Percentiles rank a stretch among this genome's conserved stretches.
These are phyloP conservation scores for Rhyacophila evoluta DNA, from an alignment of 2,888 invertebrate genomes.

Conservation along the genomic window DNA sequence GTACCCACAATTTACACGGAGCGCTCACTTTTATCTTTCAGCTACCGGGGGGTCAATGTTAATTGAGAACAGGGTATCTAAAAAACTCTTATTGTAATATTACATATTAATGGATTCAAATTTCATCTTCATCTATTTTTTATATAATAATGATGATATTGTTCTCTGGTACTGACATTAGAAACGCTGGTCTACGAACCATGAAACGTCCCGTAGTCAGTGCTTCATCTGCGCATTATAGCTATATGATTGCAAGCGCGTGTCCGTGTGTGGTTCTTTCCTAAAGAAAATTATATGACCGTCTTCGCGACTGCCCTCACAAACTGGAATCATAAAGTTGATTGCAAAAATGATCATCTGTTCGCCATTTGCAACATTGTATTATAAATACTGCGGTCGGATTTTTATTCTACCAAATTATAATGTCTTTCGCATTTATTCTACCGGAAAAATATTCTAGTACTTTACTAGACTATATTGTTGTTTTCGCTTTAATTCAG, in stretches of 20 bases:
- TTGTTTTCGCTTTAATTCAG: too few species aligned
- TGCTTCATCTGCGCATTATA: neutral
- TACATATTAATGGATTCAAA: too few species aligned
- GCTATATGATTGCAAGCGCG: neutral
- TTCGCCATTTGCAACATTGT: conserved; percentile 4
- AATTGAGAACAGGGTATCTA: too few species aligned
- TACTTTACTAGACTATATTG: too few species aligned
- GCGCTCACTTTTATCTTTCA: too few species aligned
- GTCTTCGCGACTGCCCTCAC: neutral
- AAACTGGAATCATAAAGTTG: conserved; percentile 9
- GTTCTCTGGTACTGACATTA: too few species aligned
- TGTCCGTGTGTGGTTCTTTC: neutral
- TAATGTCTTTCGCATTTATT: neutral
- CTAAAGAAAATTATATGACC: neutral
- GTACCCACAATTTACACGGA: too few species aligned
- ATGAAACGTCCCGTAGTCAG: neutral
- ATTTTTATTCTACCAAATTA: conserved; percentile 1
- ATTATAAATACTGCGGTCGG: neutral
- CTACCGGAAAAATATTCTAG: neutral
- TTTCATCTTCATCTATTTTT: too few species aligned
- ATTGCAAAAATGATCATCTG: conserved; percentile 7
- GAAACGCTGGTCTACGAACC: too few species aligned
- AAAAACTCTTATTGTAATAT: too few species aligned
- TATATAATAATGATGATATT: too few species aligned
- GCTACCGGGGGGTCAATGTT: too few species aligned